Conservation (phyloP, 2,113 vertebrate species). For the Cheirogaleus medius region DNA sequence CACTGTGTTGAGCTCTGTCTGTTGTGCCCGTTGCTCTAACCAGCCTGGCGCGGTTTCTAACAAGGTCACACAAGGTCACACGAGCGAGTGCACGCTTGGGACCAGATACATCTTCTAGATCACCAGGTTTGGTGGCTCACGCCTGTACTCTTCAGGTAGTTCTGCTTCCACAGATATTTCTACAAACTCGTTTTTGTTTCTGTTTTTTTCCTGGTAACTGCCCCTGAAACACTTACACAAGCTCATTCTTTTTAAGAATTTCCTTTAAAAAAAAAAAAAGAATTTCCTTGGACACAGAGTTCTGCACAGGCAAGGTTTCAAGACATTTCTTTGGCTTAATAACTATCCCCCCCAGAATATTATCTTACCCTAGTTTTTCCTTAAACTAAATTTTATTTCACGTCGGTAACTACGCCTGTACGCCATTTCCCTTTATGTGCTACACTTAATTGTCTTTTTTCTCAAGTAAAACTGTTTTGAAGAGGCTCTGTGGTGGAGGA, state of each 20-base stretch:
- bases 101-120: background rate
- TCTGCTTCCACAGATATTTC: background rate
- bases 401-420: background rate
- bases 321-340: background rate
- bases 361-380: background rate
- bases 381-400: background rate
- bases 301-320: background rate
- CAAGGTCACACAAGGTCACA: too few relatives aligned
- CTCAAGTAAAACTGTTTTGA: background rate
- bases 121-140: background rate
- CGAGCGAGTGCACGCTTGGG: background rate
- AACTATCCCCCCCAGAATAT: background rate
- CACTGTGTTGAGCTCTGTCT: background rate
- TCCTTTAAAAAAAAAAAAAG: too few relatives aligned
- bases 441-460: background rate
- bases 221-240: background rate
- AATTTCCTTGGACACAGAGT: too few relatives aligned
- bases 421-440: background rate
- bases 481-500: background rate
- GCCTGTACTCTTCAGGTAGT: background rate
- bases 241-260: background rate
- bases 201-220: background rate
- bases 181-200: background rate
- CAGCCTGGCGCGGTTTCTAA: too few relatives aligned
- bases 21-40: background rate